Conservation (phyloP, 2,888 invertebrate genomes). For the Gortyna flavago region DNA sequence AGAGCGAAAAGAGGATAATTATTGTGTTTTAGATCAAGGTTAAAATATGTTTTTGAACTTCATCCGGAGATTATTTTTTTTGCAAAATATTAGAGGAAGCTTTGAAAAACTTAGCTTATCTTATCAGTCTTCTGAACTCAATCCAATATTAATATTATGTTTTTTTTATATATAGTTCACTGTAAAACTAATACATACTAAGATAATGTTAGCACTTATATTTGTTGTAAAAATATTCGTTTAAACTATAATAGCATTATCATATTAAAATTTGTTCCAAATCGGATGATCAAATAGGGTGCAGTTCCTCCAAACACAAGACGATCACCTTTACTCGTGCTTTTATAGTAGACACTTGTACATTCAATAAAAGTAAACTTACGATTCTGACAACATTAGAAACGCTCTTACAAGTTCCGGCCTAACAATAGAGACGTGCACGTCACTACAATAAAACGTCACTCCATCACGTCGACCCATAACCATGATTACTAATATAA, state of each 20-base stretch:
- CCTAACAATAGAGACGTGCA: slow-evolving; percentile 71
- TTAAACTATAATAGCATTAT: too few species aligned
- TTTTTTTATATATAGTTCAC: too few species aligned
- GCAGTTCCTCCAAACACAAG: neutral
- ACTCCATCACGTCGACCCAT: slow-evolving; percentile 65
- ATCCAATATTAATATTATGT: too few species aligned
- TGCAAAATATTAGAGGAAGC: neutral
- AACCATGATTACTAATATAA: slow-evolving; percentile 76
- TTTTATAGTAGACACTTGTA: neutral
- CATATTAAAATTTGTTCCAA: too few species aligned
- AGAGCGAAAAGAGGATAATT: neutral
- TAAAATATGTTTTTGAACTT: neutral
- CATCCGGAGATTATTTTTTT: neutral
- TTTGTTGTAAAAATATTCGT: too few species aligned
- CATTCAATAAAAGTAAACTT: neutral
- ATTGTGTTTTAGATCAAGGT: neutral
- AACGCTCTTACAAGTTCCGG: slow-evolving; percentile 15
- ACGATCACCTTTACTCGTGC: neutral
- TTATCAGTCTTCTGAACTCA: too few species aligned
- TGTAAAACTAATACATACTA: too few species aligned
- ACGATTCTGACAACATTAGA: neutral
- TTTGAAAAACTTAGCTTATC: too few species aligned
- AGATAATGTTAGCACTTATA: too few species aligned
- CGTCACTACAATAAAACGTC: slow-evolving; percentile 65
- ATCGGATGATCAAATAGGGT: too few species aligned